A percentile compares a stretch with the other conserved stretches of the same genome.
phyloP scores from a whole-genome alignment of 1,140 invertebrate genomes.

The Scylla paramamosain region DNA sequence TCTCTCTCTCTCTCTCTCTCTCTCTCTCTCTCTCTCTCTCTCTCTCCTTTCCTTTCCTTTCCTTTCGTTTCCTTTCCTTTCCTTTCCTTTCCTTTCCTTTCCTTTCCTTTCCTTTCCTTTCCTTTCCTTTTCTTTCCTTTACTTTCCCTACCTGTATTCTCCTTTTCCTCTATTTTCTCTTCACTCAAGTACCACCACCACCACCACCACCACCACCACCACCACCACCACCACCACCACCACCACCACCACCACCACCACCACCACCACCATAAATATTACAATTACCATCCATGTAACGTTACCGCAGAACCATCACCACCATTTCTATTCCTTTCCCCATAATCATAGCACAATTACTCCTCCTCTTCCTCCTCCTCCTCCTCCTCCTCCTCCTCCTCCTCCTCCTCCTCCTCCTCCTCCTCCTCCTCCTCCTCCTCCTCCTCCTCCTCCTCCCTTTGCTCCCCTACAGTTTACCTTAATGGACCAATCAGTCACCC shows the following conservation, averaged over 20 bases:
- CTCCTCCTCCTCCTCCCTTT: neutral
- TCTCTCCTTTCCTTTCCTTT: too few species aligned
- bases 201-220: neutral
- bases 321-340: neutral
- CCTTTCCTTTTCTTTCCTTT: neutral
- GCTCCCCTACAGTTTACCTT: neutral
- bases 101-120: neutral
- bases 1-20: neutral
- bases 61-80: neutral
- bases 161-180: neutral
- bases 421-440: neutral
- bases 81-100: neutral
- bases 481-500: neutral
- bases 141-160: neutral
- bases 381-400: neutral
- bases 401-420: neutral
- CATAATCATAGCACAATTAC: neutral
- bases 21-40: neutral
- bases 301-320: too few species aligned
- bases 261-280: slow-evolving; percentile 7
- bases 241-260: slow-evolving; percentile 18
- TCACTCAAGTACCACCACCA: neutral
- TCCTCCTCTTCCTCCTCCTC: neutral
- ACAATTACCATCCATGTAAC: too few species aligned
- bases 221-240: neutral